Base-by-base conservation (phyloP, 2,888 invertebrate genomes). In the Thymelicus acteon region DNA sequence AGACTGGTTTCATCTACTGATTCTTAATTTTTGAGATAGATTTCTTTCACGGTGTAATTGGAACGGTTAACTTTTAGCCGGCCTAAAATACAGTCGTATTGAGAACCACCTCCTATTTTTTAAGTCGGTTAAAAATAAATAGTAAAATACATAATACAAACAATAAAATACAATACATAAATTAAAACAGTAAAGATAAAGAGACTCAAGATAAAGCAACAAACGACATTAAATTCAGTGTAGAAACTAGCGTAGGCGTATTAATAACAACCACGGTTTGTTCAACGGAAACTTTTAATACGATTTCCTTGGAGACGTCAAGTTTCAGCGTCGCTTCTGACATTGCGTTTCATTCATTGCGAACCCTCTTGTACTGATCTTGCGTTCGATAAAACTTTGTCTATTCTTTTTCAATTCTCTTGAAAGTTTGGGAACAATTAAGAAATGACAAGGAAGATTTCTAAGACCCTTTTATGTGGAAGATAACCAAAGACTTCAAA, bases 241-340 rank as follows among this genome's bases (percentile, higher is more conserved):
- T 2, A 7, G 66, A 64, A 52, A 66, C 66, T 61, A 58, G 37
- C 47, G 57, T 48, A 58, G 65, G 57, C 65, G 44, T 66, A 37
- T 19, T 15, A 66, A 58, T 58, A 66, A 66, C 66, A 37, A 58
- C 47, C 13, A 47, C 66, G 19, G 31, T 58, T 48, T 61, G 47
- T 61, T 31, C 58, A 31, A 48, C 37, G 12, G 48, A 31, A 66
- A 85, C 82, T 86, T 85, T 87, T 88, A 88, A 90, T 85, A 82
- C 76, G 78, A 90, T 90, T 90, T 90, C 90, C 88, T 82, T 62
- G 7, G 89, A 84, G 90, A 85, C 84, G 80, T 37, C 60, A 68
- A 61, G 71, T 66, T 37, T 48, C 66, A 60, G 7, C n/a, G 52
- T 52, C 15, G 52, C 49, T 64, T 52, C 48, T 57, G 40, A 61